Base-by-base conservation (phyloP, 2,797 vertebrate species). In the Rhyacichthys aspro region DNA sequence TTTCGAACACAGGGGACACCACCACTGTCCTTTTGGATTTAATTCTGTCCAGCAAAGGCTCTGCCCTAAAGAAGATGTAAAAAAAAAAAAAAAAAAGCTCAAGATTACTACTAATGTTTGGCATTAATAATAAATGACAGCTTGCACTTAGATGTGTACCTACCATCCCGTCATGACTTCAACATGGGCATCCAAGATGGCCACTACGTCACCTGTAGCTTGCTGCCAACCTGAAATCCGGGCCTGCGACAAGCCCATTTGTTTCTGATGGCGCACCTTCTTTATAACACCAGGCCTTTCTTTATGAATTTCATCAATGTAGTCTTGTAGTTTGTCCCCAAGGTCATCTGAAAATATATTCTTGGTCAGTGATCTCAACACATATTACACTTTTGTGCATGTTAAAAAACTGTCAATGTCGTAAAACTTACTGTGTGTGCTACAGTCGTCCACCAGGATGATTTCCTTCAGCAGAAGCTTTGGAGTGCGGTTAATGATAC, bases 401-500 rank as follows among this genome's bases (percentile, higher is more conserved):
- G 23, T 28, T 28, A 5, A 5, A 28, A 28, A n/a, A n/a, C n/a
- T n/a, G n/a, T n/a, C 23, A 5, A 28, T 28, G 23, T 28, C n/a
- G n/a, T n/a, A n/a, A n/a, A n/a, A n/a, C 23, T 28, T 41, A 93
- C 91, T 82, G 4, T 91, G 85, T 34, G 83, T 88, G 67, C 93
- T 93, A 34, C 66, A 76, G 61, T 94, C 91, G 6, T 94, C 93
- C 59, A 94, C 89, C 50, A 94, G 84, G 41, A 93, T 86, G 55
- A 94, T 90, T 61, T 94, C 91, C 66, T 79, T 92, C 49, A 94
- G 73, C 53, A 93, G 72, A 34, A 42, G 78, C 43, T 84, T 18
- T 0, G 91, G 90, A 0, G 91, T 94, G 78, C 72, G 60, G 53
- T 83, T 79, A 47, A 91, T 91, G 65, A 94, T 63, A 43, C 90